Conservation (phyloP, 2,888 invertebrate species). For the Pollenia labialis region DNA sequence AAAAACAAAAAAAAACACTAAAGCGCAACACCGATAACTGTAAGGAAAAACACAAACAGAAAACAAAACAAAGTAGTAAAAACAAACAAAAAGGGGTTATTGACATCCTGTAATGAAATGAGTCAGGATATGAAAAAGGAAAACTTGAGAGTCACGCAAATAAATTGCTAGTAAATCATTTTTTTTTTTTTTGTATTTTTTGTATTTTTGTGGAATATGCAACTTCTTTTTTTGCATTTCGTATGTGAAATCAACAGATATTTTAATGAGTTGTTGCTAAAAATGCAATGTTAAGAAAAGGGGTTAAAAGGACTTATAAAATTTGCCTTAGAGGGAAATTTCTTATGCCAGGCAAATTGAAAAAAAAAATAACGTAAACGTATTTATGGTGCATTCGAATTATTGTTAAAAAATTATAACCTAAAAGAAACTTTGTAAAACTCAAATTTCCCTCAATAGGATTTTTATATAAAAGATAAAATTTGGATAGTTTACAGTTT, state of each 20-base stretch:
- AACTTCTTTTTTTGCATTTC: not conserved
- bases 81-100: slow-evolving; percentile 65
- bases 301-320: not conserved
- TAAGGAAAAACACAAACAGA: not conserved
- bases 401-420: no score
- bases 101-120: slow-evolving; percentile 70
- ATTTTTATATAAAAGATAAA: no score
- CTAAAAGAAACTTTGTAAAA: no score
- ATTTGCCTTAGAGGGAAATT: not conserved
- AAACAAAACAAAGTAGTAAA: slow-evolving; percentile 48
- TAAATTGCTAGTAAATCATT: slow-evolving; percentile 40
- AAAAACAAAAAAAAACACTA: slow-evolving; percentile 27
- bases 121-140: slow-evolving; percentile 65
- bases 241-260: slow-evolving; percentile 45
- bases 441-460: no score
- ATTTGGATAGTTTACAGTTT: no score
- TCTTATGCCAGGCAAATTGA: no score
- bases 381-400: no score
- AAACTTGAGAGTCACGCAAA: slow-evolving; percentile 59
- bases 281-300: not conserved
- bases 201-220: slow-evolving; percentile 15
- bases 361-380: no score
- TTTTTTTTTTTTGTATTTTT: not conserved
- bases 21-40: slow-evolving; percentile 13
- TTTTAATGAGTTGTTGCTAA: slow-evolving; percentile 26